phyloP scores from a whole-genome alignment of 2,113 vertebrate genomes.

The Meleagris gallopavo region DNA sequence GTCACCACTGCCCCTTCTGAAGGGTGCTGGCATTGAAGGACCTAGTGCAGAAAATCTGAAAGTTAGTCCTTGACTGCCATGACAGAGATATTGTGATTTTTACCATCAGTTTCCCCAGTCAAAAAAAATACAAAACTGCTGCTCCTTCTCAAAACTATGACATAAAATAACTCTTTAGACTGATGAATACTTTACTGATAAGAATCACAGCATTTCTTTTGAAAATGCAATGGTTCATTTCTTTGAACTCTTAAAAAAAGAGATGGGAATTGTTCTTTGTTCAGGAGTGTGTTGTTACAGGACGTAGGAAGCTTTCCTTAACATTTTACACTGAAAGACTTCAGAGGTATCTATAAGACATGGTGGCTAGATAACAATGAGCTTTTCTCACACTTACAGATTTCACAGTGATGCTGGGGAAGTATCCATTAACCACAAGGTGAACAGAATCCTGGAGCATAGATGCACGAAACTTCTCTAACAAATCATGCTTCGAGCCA shows the following conservation, averaged over 20 bases:
- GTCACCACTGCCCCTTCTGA: background rate
- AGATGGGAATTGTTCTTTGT: background rate
- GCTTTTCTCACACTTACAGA: constrained; percentile 82
- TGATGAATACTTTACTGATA: background rate
- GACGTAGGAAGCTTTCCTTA: background rate
- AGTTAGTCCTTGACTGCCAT: background rate
- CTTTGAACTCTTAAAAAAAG: background rate
- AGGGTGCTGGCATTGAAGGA: background rate
- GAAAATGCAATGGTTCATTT: background rate
- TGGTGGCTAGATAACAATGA: background rate
- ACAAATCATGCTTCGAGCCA: constrained; percentile 92
- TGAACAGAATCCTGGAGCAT: constrained; percentile 86
- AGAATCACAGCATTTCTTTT: background rate
- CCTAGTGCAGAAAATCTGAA: background rate
- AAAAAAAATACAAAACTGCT: background rate
- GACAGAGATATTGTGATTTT: background rate
- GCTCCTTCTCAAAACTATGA: background rate
- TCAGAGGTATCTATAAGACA: background rate
- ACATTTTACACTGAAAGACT: background rate
- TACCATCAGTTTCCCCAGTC: background rate
- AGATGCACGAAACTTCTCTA: constrained; percentile 90
- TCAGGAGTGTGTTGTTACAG: background rate
- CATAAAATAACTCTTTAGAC: background rate
- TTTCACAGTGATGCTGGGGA: constrained; percentile 94
- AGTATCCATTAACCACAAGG: constrained; percentile 96